phyloP scores from a whole-genome alignment of 2,888 invertebrate genomes.

The Drosophila prolongata region DNA sequence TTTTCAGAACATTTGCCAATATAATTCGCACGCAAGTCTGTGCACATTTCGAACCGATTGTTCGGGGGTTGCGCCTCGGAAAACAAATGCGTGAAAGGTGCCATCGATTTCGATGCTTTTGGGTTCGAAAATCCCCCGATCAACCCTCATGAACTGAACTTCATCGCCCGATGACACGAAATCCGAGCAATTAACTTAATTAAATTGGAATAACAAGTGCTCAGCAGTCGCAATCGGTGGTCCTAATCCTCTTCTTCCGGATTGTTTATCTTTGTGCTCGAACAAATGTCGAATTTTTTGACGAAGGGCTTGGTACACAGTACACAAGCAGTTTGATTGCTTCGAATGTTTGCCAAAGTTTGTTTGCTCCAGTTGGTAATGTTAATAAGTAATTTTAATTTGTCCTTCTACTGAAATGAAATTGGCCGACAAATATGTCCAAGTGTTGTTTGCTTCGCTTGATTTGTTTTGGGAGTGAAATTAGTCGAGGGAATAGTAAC shows the following conservation, averaged over 20 bases:
- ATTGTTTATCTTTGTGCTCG: constrained; percentile 66
- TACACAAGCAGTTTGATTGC: neutral
- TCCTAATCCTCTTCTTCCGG: constrained; percentile 25
- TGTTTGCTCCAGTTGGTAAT: constrained; percentile 57
- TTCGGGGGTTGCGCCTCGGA: constrained; percentile 52
- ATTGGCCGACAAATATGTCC: constrained; percentile 66
- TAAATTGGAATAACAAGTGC: constrained; percentile 83
- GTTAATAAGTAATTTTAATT: constrained; percentile 74
- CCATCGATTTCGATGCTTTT: constrained; percentile 58
- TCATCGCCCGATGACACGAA: constrained; percentile 68
- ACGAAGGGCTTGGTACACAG: constrained; percentile 18
- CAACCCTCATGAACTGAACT: constrained; percentile 46
- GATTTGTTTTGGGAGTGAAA: constrained; percentile 52
- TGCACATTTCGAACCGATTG: constrained; percentile 68
- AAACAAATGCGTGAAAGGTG: constrained; percentile 36
- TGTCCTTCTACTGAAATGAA: constrained; percentile 60
- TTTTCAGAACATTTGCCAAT: constrained; percentile 81
- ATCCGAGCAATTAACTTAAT: constrained; percentile 84
- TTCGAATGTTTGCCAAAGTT: constrained; percentile 18
- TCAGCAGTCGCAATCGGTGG: constrained; percentile 52
- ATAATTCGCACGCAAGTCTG: constrained; percentile 81
- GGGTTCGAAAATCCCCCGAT: constrained; percentile 15
- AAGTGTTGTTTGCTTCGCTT: constrained; percentile 54
- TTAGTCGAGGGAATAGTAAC: constrained; percentile 35
- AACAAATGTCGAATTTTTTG: constrained; percentile 71